A percentile compares a stretch with the other conserved stretches of the same genome.
Conservation (phyloP, 2,888 invertebrate genomes). For the Junonia oenone region DNA sequence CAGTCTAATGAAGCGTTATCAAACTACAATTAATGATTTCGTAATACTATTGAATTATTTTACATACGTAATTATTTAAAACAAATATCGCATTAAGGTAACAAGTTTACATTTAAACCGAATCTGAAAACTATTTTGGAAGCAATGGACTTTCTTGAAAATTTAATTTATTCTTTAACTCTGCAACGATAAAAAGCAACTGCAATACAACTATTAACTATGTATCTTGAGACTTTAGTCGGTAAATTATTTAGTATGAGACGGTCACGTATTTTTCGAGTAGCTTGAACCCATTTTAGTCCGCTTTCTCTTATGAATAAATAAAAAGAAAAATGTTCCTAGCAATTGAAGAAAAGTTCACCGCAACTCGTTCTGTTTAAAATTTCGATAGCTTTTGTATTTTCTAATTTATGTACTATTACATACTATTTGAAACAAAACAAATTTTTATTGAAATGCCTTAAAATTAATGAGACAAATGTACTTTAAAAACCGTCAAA, state of each 20-base stretch:
- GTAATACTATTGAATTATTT: neutral
- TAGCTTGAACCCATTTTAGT: conserved; percentile 63
- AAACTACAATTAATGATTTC: neutral
- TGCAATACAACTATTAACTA: conserved; percentile 37
- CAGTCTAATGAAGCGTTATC: too few species aligned
- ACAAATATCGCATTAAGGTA: too few species aligned
- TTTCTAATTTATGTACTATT: too few species aligned
- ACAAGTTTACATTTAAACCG: neutral
- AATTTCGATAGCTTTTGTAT: conserved; percentile 30
- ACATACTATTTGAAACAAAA: too few species aligned
- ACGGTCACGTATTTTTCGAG: conserved; percentile 72
- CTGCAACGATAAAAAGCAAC: neutral
- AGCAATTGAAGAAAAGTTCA: conserved; percentile 53
- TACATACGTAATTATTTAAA: too few species aligned
- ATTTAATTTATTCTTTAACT: neutral
- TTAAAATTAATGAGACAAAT: too few species aligned
- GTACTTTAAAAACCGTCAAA: too few species aligned
- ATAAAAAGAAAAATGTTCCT: conserved; percentile 61
- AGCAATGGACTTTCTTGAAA: neutral
- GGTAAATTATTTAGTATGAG: conserved; percentile 63
- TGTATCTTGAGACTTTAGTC: conserved; percentile 40
- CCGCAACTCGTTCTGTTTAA: conserved; percentile 38
- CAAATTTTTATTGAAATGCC: too few species aligned
- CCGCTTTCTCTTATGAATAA: conserved; percentile 70
- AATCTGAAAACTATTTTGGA: neutral